Evolutionary conservation across 1,140 invertebrate species (phyloP).

Genomic region (Myzus persicae): DNA sequence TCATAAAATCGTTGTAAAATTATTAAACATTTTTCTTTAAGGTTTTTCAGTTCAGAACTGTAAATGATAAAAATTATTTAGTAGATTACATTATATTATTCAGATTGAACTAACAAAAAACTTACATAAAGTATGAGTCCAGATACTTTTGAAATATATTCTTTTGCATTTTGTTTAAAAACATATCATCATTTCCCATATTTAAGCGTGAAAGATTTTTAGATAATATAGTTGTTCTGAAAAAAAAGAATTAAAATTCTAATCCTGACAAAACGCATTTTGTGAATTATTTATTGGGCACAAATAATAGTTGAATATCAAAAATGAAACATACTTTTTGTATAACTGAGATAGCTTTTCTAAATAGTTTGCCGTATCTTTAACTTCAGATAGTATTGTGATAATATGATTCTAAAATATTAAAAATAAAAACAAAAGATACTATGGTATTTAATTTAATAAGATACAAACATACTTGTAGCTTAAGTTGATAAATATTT

Average conservation of each 20-base stretch:
- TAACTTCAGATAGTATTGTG: constrained; percentile 78
- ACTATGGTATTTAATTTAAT: neutral
- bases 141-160: constrained; percentile 86
- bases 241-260: constrained; percentile 5
- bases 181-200: constrained; percentile 56
- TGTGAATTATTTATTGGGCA: neutral
- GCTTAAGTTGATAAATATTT: constrained; percentile 93
- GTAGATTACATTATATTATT: neutral
- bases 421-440: constrained; percentile 37
- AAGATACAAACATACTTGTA: constrained; percentile 69
- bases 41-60: constrained; percentile 78
- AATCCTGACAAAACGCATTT: constrained; percentile 32
- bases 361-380: constrained; percentile 87
- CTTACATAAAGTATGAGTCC: constrained; percentile 78
- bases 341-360: constrained; percentile 89
- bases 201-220: constrained; percentile 58
- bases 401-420: constrained; percentile 78
- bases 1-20: constrained; percentile 90
- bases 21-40: constrained; percentile 77
- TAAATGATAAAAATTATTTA: constrained; percentile 62
- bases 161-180: constrained; percentile 75
- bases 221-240: constrained; percentile 46
- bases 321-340: constrained; percentile 70
- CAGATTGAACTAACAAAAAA: constrained; percentile 56
- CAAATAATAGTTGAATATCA: neutral